Evolutionary conservation across 2,797 vertebrate species (phyloP).

Genomic region (Sebastes hopkinsi): DNA sequence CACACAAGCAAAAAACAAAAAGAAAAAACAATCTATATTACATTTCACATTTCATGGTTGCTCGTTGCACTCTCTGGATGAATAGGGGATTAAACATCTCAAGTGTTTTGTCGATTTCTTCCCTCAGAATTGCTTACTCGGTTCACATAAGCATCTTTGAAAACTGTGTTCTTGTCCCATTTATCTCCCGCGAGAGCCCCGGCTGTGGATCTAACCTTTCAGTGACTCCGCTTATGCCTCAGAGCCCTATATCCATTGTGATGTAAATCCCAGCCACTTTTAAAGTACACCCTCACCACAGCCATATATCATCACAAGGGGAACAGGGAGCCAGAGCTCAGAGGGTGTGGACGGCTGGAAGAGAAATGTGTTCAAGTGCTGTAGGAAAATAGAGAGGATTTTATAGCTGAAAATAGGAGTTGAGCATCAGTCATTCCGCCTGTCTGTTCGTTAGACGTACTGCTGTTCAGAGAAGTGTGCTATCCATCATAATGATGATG

Average conservation of each 20-base stretch:
- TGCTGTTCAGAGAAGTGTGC: conserved; percentile 7
- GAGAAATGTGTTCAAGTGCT: conserved; percentile 30
- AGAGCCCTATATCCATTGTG: conserved; percentile 23
- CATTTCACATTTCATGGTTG: conserved; percentile 48
- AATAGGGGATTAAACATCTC: conserved; percentile 52
- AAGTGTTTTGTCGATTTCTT: conserved; percentile 50
- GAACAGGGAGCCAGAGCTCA: neutral
- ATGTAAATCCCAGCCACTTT: conserved; percentile 52
- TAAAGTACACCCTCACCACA: conserved; percentile 15
- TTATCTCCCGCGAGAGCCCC: conserved; percentile 17
- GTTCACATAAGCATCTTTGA: conserved; percentile 42
- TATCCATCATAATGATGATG: conserved; percentile 27
- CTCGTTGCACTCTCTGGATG: conserved; percentile 27
- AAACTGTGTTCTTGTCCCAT: conserved; percentile 35
- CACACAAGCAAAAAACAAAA: neutral
- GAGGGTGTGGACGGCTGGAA: neutral
- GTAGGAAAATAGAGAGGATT: conserved; percentile 24
- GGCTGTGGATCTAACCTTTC: conserved; percentile 44
- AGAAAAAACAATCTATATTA: conserved; percentile 27
- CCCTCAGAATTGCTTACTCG: conserved; percentile 31
- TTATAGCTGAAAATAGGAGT: conserved; percentile 23
- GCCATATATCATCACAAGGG: conserved; percentile 23
- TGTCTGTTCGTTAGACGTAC: conserved; percentile 17
- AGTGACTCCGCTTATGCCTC: conserved; percentile 28
- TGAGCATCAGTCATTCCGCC: conserved; percentile 27